phyloP scores from a whole-genome alignment of 92 coral and sea anemone species.

The Porites rus region DNA sequence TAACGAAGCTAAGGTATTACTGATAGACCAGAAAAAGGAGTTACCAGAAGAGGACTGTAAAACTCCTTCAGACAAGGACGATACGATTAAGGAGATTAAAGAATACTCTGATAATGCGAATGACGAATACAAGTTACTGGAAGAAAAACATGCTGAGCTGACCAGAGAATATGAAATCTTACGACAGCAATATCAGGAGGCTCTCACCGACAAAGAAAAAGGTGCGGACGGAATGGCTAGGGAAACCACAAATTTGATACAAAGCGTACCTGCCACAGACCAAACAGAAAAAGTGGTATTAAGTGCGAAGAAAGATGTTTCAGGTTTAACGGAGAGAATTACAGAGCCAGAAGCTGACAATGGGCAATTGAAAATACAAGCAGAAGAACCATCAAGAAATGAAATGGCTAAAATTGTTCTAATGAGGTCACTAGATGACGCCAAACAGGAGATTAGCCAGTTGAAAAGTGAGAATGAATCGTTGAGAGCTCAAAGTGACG shows the following conservation, averaged over 20 bases:
- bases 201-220: slow-evolving; percentile 34
- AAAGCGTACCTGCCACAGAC: slow-evolving; percentile 29
- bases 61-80: slow-evolving; percentile 38
- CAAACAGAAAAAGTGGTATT: slow-evolving; percentile 36
- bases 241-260: slow-evolving; percentile 38
- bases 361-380: background rate
- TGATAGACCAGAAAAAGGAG: background rate
- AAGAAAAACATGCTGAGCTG: slow-evolving; percentile 63
- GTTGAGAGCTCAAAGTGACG: background rate
- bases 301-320: slow-evolving; percentile 1
- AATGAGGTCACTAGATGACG: slow-evolving; percentile 17
- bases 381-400: background rate
- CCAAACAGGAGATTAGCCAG: slow-evolving; percentile 5
- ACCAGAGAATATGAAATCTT: slow-evolving; percentile 61
- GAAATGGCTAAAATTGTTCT: background rate
- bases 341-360: slow-evolving; percentile 19
- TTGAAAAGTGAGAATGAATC: slow-evolving; percentile 22
- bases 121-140: slow-evolving; percentile 57
- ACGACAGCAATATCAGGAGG: slow-evolving; percentile 39
- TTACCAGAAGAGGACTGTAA: slow-evolving; percentile 35
- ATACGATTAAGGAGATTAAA: slow-evolving; percentile 33
- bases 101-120: slow-evolving; percentile 25
- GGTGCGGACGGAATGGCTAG: background rate
- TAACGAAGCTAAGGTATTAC: background rate
- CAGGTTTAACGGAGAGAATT: slow-evolving; percentile 24